Conservation (phyloP, 2,888 invertebrate genomes). For the Drosophila cracens region DNA sequence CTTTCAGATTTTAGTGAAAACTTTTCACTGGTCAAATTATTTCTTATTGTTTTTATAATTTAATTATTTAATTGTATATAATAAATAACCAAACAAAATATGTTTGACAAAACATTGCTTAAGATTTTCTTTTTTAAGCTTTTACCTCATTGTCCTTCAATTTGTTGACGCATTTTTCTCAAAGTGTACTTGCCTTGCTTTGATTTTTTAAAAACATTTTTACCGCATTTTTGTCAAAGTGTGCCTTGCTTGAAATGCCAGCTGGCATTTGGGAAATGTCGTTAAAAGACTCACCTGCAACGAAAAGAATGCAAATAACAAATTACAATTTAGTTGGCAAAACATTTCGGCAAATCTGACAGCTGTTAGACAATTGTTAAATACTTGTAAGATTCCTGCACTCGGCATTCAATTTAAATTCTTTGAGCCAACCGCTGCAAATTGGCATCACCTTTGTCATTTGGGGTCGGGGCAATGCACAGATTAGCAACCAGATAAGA, state of each 20-base stretch:
- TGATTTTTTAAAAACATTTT: background rate
- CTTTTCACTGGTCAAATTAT: background rate
- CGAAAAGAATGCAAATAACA: constrained; percentile 45
- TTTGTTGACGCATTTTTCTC: background rate
- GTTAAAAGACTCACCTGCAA: constrained; percentile 65
- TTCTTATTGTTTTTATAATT: background rate
- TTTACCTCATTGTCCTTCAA: background rate
- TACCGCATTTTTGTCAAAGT: background rate
- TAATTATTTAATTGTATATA: background rate
- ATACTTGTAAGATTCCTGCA: constrained; percentile 27
- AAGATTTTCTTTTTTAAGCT: background rate
- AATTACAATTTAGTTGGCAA: constrained; percentile 44
- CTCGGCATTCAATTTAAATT: constrained; percentile 25
- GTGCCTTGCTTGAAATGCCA: constrained; percentile 1
- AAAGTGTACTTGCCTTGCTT: background rate
- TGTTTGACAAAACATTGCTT: background rate
- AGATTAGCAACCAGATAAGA: constrained; percentile 39
- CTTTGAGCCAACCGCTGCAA: constrained; percentile 9
- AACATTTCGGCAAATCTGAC: constrained; percentile 27
- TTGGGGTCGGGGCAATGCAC: constrained; percentile 49
- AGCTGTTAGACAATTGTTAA: background rate
- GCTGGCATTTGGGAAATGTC: constrained; percentile 36
- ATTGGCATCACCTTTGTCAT: constrained; percentile 73
- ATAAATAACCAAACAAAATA: background rate
- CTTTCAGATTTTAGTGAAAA: background rate